phyloP scores from a whole-genome alignment of 2,888 invertebrate species.

The Lasioglossum oenotherae region DNA sequence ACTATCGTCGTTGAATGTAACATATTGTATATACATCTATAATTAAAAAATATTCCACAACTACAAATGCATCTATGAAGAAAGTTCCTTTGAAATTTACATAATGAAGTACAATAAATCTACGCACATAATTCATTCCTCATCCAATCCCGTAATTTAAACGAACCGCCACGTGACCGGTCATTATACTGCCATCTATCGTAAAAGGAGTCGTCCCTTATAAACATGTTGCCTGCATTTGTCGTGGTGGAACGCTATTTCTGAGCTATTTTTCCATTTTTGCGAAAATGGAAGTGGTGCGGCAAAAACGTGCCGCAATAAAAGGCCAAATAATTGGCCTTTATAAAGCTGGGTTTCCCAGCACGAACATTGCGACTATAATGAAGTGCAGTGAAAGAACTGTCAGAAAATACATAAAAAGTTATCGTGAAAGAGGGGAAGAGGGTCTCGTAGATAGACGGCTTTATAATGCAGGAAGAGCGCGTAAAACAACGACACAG shows the following conservation, averaged over 20 bases:
- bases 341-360: constrained; percentile 11
- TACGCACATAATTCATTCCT: background rate
- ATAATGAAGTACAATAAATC: background rate
- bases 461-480: constrained; percentile 21
- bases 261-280: constrained; percentile 20
- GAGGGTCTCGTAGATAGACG: constrained; percentile 17
- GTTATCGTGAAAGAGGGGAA: constrained; percentile 17
- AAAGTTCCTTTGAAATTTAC: background rate
- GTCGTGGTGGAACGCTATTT: constrained; percentile 25
- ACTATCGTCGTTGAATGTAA: background rate
- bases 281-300: constrained; percentile 18
- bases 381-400: constrained; percentile 22
- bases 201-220: background rate
- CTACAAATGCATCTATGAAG: background rate
- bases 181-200: background rate
- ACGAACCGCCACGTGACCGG: background rate
- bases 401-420: constrained; percentile 17
- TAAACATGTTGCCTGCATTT: background rate
- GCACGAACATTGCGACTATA: constrained; percentile 17
- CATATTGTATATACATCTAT: background rate
- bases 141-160: background rate
- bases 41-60: background rate
- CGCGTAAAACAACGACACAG: constrained; percentile 16
- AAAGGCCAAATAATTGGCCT: constrained; percentile 20
- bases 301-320: constrained; percentile 18